These are phyloP conservation scores for Melanostoma scalare DNA, from an alignment of 2,888 invertebrate genomes.

Conservation along the genomic window DNA sequence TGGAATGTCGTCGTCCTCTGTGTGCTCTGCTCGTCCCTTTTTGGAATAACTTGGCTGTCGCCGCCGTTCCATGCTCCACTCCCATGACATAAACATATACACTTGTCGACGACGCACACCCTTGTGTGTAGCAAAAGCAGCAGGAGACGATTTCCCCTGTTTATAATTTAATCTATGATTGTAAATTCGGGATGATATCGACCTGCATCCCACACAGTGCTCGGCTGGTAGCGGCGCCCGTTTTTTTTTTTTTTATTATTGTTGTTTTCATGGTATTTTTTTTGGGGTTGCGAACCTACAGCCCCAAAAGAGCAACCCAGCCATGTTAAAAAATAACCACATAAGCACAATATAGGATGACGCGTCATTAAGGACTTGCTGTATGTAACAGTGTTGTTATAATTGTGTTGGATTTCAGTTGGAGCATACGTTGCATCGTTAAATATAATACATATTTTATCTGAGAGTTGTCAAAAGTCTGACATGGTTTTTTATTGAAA, in stretches of 20 bases:
- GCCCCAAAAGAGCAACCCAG: constrained; percentile 42
- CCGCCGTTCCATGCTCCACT: constrained; percentile 47
- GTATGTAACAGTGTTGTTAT: constrained; percentile 25
- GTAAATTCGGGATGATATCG: constrained; percentile 56
- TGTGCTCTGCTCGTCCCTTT: constrained; percentile 26
- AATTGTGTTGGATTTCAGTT: not conserved
- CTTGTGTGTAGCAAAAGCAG: constrained; percentile 44
- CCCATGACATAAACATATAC: constrained; percentile 54
- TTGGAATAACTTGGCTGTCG: constrained; percentile 55
- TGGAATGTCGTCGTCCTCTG: constrained; percentile 51
- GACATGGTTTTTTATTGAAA: no score
- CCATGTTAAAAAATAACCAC: constrained; percentile 23
- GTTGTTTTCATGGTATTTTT: constrained; percentile 21
- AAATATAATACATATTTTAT: no score
- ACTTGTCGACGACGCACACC: constrained; percentile 51
- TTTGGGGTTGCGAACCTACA: constrained; percentile 50
- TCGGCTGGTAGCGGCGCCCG: constrained; percentile 55
- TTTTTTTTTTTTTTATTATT: constrained; percentile 61
- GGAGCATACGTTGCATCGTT: no score
- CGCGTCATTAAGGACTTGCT: constrained; percentile 19
- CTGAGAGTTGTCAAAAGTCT: no score
- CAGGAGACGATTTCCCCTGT: constrained; percentile 50
- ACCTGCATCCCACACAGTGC: constrained; percentile 47
- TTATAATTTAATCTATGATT: constrained; percentile 71
- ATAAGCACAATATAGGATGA: constrained; percentile 36